Evolutionary conservation across 2,113 vertebrate genomes (phyloP).

Genomic region (Motacilla tschutschensis): DNA sequence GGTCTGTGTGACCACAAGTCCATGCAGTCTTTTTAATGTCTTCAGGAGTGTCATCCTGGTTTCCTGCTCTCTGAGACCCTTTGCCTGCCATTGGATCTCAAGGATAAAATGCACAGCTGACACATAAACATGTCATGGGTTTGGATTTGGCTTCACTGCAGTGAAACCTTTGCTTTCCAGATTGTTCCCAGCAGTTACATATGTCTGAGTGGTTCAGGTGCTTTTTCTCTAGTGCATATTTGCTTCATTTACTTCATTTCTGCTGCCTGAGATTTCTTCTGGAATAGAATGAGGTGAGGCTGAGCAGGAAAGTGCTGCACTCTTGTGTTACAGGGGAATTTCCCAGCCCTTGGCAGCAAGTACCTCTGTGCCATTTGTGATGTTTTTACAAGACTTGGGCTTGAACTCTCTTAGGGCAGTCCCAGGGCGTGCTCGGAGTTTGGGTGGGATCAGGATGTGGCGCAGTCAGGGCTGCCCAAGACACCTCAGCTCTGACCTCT

Average conservation of each 20-base stretch:
- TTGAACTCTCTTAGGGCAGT: background rate
- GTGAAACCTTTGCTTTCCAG: background rate
- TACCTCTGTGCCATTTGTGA: background rate
- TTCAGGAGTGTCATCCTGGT: background rate
- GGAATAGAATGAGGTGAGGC: background rate
- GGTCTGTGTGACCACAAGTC: background rate
- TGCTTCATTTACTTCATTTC: constrained; percentile 1
- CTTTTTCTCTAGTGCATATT: background rate
- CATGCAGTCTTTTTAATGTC: background rate
- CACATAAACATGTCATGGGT: background rate
- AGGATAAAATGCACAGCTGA: background rate
- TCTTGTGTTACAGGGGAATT: background rate
- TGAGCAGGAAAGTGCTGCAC: background rate
- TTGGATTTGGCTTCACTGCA: background rate
- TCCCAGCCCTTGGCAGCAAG: background rate
- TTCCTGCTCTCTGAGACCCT: background rate
- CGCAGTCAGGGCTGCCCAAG: background rate
- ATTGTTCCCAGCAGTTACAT: background rate
- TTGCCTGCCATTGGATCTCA: background rate
- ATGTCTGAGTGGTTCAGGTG: background rate
- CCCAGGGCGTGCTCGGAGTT: background rate
- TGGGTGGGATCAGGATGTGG: constrained; percentile 37
- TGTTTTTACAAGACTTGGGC: background rate
- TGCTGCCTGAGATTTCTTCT: background rate
- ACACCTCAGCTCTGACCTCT: background rate